Evolutionary conservation across 2,888 invertebrate genomes (phyloP).

Genomic region (Andrena marginata): DNA sequence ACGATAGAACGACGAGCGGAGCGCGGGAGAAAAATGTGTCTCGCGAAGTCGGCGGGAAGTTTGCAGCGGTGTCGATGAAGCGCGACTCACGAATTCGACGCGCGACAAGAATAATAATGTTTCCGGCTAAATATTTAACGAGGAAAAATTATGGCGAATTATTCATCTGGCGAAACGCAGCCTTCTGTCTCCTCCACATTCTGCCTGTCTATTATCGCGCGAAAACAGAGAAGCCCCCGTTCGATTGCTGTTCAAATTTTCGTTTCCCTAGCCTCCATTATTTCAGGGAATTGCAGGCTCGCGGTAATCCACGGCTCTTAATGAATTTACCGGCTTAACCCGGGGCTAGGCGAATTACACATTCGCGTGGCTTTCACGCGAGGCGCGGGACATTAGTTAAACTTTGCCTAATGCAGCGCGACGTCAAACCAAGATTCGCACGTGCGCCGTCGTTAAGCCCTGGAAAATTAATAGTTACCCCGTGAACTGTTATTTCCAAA

Average conservation of each 20-base stretch:
- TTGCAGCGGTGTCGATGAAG: background rate
- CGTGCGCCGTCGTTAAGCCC: background rate
- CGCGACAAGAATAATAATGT: background rate
- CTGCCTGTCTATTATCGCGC: background rate
- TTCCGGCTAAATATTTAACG: background rate
- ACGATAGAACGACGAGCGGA: background rate
- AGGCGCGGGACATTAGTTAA: background rate
- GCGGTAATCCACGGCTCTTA: slow-evolving; percentile 3
- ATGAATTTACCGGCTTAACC: slow-evolving; percentile 18
- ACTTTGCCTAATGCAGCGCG: background rate
- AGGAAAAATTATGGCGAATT: background rate
- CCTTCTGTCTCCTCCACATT: background rate
- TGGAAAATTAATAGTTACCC: background rate
- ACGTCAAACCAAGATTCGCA: background rate
- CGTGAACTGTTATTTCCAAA: background rate
- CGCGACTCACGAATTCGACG: background rate
- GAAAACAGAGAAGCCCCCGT: background rate
- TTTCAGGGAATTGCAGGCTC: slow-evolving; percentile 9
- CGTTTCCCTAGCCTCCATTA: background rate
- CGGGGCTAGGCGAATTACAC: background rate
- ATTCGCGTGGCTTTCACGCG: background rate
- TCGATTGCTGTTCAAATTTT: background rate
- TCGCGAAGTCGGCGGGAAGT: background rate
- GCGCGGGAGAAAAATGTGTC: background rate
- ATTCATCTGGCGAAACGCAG: too few relatives aligned